Percentiles rank a stretch among this genome's conserved stretches.
These are phyloP conservation scores for Riparia riparia DNA, from an alignment of 2,113 vertebrate species.

Conservation along the genomic window DNA sequence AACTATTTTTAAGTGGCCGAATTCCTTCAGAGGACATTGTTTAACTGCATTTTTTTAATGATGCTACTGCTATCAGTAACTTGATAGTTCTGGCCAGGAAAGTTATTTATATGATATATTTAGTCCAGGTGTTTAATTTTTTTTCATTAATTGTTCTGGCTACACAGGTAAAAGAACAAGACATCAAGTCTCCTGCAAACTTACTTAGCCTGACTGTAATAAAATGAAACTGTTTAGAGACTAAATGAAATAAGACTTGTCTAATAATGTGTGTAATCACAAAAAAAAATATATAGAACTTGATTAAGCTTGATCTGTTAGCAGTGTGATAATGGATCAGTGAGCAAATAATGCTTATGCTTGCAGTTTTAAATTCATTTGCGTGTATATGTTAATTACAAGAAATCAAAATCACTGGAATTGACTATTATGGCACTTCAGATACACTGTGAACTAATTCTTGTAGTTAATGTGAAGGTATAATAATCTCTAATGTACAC, in stretches of 20 bases:
- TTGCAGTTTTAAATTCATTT: conserved; percentile 51
- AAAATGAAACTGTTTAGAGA: conserved; percentile 42
- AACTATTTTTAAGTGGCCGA: not conserved
- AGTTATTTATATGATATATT: not conserved
- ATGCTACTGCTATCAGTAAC: not conserved
- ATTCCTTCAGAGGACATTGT: not conserved
- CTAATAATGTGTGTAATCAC: conserved; percentile 63
- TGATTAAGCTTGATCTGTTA: conserved; percentile 60
- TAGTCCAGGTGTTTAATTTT: conserved; percentile 11
- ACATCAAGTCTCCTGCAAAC: not conserved
- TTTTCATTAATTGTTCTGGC: conserved; percentile 27
- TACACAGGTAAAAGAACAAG: not conserved
- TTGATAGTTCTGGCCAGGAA: not conserved
- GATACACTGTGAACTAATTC: conserved; percentile 26
- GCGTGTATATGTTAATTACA: conserved; percentile 56
- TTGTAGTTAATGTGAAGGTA: conserved; percentile 1
- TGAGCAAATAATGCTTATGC: conserved; percentile 33
- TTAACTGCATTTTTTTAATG: not conserved
- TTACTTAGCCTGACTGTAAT: conserved; percentile 11
- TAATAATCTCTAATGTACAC: not conserved
- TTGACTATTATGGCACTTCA: conserved; percentile 3
- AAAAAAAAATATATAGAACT: conserved; percentile 65
- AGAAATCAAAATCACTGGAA: conserved; percentile 45
- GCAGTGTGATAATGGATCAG: conserved; percentile 6
- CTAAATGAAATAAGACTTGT: conserved; percentile 61